Evolutionary conservation across 2,113 vertebrate genomes (phyloP), one percentile per base, ranked within the genome.

Genomic region (Lagopus muta): DNA sequence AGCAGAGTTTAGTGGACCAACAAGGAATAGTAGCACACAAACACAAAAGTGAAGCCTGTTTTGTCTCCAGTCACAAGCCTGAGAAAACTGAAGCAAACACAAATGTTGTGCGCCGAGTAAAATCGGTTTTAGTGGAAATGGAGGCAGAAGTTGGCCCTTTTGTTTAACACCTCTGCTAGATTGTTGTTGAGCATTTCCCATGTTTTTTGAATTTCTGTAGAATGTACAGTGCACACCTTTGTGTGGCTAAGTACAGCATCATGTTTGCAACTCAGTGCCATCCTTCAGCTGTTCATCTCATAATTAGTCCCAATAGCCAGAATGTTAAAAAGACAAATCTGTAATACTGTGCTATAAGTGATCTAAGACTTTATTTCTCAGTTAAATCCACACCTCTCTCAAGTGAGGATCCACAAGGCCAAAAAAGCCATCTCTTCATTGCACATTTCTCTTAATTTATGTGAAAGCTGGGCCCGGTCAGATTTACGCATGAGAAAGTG

Each of bases 271-370:
- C 85, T 92, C 86, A 88, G 83, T 92, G 92, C 89, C 93, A 80
- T 94, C 90, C 79, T 94, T 91, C 93, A 96, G 76, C 88, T 94
- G 1, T 94, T 96, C 96, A 96, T 89, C 86, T 96, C 96, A 95
- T 82, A 74, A 76, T 64, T 38, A 89, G 34, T 90, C 91, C 86
- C 36, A 83, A 72, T 79, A 91, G 73, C 78, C 89, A 89, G 91
- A 91, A 76, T 91, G 88, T 77, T 82, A 43, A 58, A 54, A 69
- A 89, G 50, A 75, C 11, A 73, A 74, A 83, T 78, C 18, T 75
- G 17, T 87, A 83, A 78, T 82, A 43, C 70, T 93, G 88, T 73
- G 80, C 90, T 95, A 6, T 75, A 58, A 80, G 86, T 81, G 57
- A 91, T 60, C 50, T 77, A 86, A 80, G 36, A 9, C 36, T 52